phyloP scores from a whole-genome alignment of 2,113 vertebrate genomes.

The Sinocyclocheilus anshuiensis region DNA sequence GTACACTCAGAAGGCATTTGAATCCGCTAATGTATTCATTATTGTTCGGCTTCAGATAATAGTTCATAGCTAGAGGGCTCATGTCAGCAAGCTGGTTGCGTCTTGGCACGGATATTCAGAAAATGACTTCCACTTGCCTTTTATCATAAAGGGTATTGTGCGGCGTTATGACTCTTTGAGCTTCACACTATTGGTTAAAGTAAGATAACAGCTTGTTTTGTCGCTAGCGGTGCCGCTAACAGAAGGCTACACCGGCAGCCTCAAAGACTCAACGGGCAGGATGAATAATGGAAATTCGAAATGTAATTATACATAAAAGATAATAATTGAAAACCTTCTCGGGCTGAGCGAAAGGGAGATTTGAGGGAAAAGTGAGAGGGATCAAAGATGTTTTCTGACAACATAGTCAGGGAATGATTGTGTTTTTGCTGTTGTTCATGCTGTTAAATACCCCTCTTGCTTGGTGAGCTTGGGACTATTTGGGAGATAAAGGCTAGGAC shows the following conservation, averaged over 20 bases:
- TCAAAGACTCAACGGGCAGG: constrained; percentile 51
- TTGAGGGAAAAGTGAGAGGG: constrained; percentile 3
- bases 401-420: constrained; percentile 40
- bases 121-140: constrained; percentile 42
- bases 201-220: constrained; percentile 51
- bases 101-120: constrained; percentile 30
- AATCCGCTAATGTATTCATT: constrained; percentile 26
- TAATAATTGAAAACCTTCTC: constrained; percentile 55
- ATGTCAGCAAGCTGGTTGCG: not conserved
- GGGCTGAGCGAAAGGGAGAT: not conserved
- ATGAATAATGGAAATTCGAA: constrained; percentile 50
- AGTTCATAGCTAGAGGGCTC: constrained; percentile 35
- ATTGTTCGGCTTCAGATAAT: constrained; percentile 58
- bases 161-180: constrained; percentile 39
- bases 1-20: not conserved
- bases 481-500: not conserved
- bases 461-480: not conserved
- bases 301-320: constrained; percentile 56
- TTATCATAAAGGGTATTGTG: constrained; percentile 55
- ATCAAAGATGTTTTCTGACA: constrained; percentile 56
- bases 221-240: not conserved
- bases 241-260: constrained; percentile 39
- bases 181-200: not conserved
- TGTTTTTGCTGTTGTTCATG: constrained; percentile 21
- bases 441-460: constrained; percentile 39